Evolutionary conservation across 2,113 vertebrate species (phyloP).

Genomic region (Oenanthe oenanthe): DNA sequence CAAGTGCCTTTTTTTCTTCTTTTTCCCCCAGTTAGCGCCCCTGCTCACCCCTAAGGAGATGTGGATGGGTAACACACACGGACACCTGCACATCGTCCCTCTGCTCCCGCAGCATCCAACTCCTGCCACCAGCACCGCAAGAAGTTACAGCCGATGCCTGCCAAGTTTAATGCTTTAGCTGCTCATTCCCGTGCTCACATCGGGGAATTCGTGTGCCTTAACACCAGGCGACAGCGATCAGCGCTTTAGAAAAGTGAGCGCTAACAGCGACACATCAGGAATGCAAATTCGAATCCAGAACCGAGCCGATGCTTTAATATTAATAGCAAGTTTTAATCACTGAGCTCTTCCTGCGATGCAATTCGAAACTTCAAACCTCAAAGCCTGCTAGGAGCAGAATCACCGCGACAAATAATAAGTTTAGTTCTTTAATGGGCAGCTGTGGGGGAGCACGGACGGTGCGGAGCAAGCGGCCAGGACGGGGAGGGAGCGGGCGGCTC

Average conservation of each 20-base stretch:
- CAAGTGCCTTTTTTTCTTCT: not conserved
- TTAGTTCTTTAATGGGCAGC: fast-evolving
- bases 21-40: not conserved
- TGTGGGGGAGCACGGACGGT: fast-evolving
- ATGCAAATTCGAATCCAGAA: fast-evolving
- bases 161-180: not conserved
- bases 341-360: fast-evolving
- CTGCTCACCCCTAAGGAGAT: fast-evolving
- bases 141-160: not conserved
- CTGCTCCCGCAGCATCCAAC: not conserved
- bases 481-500: not conserved
- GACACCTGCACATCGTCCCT: not conserved
- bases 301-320: fast-evolving
- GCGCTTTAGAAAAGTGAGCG: fast-evolving
- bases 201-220: not conserved
- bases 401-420: not conserved
- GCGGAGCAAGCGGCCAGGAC: not conserved
- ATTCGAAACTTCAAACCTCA: not conserved
- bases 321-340: fast-evolving
- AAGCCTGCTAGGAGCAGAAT: not conserved
- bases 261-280: not conserved
- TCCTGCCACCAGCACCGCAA: not conserved
- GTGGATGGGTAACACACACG: fast-evolving
- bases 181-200: not conserved
- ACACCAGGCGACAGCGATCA: fast-evolving